A percentile compares a stretch with the other conserved stretches of the same genome.
Evolutionary conservation across 2,888 invertebrate species (phyloP).

Genomic region (Trichopria drosophilae): DNA sequence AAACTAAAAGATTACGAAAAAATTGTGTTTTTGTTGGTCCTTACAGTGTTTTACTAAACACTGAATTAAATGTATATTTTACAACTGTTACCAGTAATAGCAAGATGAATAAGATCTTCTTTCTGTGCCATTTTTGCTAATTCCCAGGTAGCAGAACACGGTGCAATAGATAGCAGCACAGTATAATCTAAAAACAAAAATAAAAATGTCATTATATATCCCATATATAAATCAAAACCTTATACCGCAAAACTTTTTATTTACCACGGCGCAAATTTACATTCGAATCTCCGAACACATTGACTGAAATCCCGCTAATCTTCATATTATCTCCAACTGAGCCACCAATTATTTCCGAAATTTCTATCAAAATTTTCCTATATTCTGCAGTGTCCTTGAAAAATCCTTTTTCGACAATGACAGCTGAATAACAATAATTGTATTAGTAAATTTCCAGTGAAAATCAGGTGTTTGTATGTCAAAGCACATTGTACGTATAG

Average conservation of each 20-base stretch:
- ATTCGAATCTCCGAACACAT: conserved; percentile 70
- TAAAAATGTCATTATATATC: not conserved
- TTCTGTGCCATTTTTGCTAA: conserved; percentile 67
- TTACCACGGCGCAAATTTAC: conserved; percentile 73
- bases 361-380: conserved; percentile 61
- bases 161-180: conserved; percentile 74
- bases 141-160: conserved; percentile 75
- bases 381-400: conserved; percentile 63
- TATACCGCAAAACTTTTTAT: conserved; percentile 8
- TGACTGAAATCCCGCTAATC: conserved; percentile 70
- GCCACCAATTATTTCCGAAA: conserved; percentile 68
- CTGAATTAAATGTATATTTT: too few species aligned
- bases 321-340: conserved; percentile 68
- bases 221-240: too few species aligned
- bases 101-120: conserved; percentile 71
- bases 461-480: too few species aligned
- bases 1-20: too few species aligned
- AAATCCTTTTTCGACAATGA: conserved; percentile 72
- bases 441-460: too few species aligned
- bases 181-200: conserved; percentile 64
- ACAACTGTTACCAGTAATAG: conserved; percentile 73
- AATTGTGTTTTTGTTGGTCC: too few species aligned
- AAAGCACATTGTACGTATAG: too few species aligned
- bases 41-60: too few species aligned
- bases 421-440: conserved; percentile 62